Conservation (phyloP, 1,140 invertebrate genomes). For the Brachionus plicatilis region DNA sequence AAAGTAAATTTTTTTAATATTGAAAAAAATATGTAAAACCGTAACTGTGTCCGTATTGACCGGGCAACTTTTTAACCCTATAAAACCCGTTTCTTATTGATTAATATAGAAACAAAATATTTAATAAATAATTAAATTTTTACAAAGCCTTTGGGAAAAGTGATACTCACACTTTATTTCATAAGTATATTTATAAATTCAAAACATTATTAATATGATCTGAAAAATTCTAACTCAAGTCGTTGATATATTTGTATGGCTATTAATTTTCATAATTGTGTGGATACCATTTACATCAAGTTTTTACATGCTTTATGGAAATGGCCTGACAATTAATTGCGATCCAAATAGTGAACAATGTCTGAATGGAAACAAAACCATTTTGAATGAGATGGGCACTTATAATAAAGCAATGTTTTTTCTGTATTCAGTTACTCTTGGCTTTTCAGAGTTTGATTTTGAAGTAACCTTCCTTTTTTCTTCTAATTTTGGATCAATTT, state of each 20-base stretch:
- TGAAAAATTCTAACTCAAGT: neutral
- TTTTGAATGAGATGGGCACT: neutral
- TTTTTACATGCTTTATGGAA: conserved; percentile 12
- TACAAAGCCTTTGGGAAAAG: neutral
- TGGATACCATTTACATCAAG: conserved; percentile 16
- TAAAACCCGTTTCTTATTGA: too few species aligned
- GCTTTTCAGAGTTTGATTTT: neutral
- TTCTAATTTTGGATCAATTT: too few species aligned
- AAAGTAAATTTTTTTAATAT: too few species aligned
- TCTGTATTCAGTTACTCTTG: neutral
- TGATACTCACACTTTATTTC: neutral
- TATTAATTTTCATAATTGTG: neutral
- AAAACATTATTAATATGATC: neutral
- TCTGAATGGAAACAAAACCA: neutral
- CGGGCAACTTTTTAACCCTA: too few species aligned
- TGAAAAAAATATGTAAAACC: too few species aligned
- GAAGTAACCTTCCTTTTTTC: neutral
- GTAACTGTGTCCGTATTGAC: too few species aligned
- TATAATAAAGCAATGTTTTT: neutral
- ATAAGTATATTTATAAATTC: neutral
- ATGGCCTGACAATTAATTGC: neutral
- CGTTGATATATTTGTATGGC: neutral
- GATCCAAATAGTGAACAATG: neutral
- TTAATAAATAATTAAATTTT: neutral
- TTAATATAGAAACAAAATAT: too few species aligned